These are phyloP conservation scores for Sigmodon hispidus DNA, from an alignment of 2,113 vertebrate species.

Conservation along the genomic window DNA sequence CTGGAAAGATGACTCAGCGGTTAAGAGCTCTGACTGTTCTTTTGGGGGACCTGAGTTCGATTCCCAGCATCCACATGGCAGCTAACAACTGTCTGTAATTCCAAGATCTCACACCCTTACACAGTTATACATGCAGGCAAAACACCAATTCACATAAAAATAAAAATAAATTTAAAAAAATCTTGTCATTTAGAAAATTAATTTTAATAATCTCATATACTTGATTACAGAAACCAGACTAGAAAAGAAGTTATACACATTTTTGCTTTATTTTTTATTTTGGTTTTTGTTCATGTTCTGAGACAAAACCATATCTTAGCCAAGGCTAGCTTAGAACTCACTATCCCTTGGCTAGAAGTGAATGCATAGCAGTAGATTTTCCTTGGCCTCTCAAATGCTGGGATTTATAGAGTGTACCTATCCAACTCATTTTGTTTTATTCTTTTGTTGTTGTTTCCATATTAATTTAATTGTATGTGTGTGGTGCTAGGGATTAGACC, in stretches of 20 bases:
- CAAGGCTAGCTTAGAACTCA: not conserved
- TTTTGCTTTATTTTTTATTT: not conserved
- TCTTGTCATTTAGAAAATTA: slow-evolving; percentile 19
- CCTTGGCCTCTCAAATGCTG: not conserved
- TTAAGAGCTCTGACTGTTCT: no score
- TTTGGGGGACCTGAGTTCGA: no score
- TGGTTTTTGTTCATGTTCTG: not conserved
- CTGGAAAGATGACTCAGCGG: no score
- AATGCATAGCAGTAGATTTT: not conserved
- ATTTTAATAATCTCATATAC: not conserved
- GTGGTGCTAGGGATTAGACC: not conserved
- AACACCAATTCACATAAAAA: no score
- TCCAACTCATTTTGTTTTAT: not conserved
- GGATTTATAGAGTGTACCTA: not conserved
- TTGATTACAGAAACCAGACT: slow-evolving; percentile 31
- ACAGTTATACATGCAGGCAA: no score
- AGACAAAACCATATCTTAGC: not conserved
- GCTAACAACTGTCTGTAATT: no score
- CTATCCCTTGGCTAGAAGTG: not conserved
- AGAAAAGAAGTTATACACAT: not conserved
- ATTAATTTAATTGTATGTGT: not conserved
- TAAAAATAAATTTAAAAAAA: no score
- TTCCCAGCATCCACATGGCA: no score
- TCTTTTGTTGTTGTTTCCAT: not conserved
- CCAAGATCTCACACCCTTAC: no score